Evolutionary conservation across 2,888 invertebrate genomes (phyloP).

Genomic region (Tiliacea citrago): DNA sequence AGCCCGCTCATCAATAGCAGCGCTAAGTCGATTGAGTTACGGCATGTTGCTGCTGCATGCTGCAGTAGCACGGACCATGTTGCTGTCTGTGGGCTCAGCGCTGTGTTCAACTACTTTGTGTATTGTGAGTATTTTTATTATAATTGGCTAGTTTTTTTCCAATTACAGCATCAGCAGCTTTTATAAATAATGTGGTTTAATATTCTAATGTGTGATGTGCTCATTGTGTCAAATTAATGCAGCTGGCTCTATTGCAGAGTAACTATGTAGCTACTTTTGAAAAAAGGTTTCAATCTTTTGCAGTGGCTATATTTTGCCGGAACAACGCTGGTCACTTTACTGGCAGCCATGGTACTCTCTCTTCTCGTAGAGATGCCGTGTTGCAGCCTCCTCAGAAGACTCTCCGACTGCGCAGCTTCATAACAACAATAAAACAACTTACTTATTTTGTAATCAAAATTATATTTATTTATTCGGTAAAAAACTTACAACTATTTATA

Average conservation of each 20-base stretch:
- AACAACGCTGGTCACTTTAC: conserved; percentile 81
- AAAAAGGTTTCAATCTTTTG: background rate
- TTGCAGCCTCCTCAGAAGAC: conserved; percentile 88
- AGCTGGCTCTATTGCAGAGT: too few relatives aligned
- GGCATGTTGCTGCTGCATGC: conserved; percentile 90
- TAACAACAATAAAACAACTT: conserved; percentile 54
- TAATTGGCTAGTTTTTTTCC: too few relatives aligned
- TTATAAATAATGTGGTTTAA: too few relatives aligned
- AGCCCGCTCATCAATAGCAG: conserved; percentile 84
- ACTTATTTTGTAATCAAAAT: conserved; percentile 55
- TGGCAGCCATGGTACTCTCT: conserved; percentile 85
- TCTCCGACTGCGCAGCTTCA: conserved; percentile 81
- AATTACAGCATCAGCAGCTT: too few relatives aligned
- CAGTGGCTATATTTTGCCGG: conserved; percentile 90
- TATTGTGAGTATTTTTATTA: conserved; percentile 77
- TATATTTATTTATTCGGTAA: conserved; percentile 68
- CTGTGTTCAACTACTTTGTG: conserved; percentile 86
- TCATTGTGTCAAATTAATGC: too few relatives aligned
- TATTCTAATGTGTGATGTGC: too few relatives aligned
- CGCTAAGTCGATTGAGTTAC: conserved; percentile 90
- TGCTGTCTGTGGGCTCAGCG: conserved; percentile 85
- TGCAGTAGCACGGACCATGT: conserved; percentile 81
- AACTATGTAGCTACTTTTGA: too few relatives aligned
- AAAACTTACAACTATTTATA: conserved; percentile 73
- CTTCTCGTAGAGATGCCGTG: conserved; percentile 91